A percentile compares a stretch with the other conserved stretches of the same genome.
phyloP scores from a whole-genome alignment of 2,888 invertebrate species.

The Idaea dimidiata region DNA sequence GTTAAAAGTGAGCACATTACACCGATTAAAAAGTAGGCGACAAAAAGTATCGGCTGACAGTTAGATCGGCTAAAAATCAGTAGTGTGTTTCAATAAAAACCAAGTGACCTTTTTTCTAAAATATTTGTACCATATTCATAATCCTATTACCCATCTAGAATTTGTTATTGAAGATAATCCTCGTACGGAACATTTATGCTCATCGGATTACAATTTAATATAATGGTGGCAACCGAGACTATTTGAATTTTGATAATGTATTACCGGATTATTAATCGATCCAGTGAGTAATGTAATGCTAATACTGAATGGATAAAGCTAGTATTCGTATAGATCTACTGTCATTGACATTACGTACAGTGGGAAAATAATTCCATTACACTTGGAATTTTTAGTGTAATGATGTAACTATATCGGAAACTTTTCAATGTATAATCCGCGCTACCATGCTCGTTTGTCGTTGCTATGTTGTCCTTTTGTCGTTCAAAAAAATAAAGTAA shows the following conservation, averaged over 20 bases:
- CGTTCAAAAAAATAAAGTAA: too few relatives aligned
- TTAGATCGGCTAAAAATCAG: too few relatives aligned
- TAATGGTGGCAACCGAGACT: not conserved
- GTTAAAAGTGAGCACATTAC: too few relatives aligned
- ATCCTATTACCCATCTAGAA: not conserved
- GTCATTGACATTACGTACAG: not conserved
- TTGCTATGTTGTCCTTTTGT: too few relatives aligned
- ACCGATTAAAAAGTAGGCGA: too few relatives aligned
- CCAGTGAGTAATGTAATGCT: not conserved
- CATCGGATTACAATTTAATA: constrained; percentile 1
- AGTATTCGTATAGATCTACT: not conserved
- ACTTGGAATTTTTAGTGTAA: too few relatives aligned
- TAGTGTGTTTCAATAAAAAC: too few relatives aligned
- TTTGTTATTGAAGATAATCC: not conserved
- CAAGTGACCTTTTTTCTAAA: not conserved
- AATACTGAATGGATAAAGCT: not conserved
- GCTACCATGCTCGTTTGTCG: too few relatives aligned
- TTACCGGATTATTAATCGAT: not conserved
- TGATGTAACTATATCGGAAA: too few relatives aligned
- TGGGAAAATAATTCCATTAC: not conserved
- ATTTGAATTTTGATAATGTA: constrained; percentile 1
- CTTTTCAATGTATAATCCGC: too few relatives aligned
- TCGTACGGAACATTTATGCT: not conserved
- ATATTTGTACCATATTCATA: not conserved
- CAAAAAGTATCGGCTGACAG: too few relatives aligned